phyloP scores from a whole-genome alignment of 2,888 invertebrate species.

The Halictus ligatus region DNA sequence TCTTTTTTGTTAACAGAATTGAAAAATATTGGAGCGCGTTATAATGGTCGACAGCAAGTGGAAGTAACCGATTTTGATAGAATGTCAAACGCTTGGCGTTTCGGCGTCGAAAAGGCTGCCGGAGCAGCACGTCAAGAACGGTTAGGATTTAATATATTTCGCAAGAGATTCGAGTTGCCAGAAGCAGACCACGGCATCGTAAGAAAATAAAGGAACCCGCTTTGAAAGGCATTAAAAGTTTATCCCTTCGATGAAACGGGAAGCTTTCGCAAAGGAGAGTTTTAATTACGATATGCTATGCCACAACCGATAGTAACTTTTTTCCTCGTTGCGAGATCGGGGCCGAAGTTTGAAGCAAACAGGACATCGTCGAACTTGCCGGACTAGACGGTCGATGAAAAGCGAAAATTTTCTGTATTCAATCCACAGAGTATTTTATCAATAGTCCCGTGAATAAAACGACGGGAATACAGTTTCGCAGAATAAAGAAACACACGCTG shows the following conservation, averaged over 20 bases:
- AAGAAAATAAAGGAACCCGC: background rate
- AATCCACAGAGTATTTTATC: background rate
- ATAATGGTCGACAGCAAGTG: background rate
- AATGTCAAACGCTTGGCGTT: background rate
- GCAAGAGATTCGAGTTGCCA: background rate
- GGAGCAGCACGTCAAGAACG: background rate
- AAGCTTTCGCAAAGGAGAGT: background rate
- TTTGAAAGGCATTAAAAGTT: background rate
- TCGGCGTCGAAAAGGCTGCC: background rate
- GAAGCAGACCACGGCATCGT: background rate
- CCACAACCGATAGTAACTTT: background rate
- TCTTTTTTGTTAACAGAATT: background rate
- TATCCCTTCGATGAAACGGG: background rate
- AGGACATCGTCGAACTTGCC: background rate
- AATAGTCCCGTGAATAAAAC: background rate
- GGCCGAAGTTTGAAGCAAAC: too few relatives aligned
- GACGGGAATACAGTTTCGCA: background rate
- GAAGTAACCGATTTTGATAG: background rate
- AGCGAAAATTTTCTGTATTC: too few relatives aligned
- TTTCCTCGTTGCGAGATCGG: background rate
- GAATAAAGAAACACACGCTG: background rate
- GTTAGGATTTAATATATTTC: background rate
- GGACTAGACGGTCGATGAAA: background rate
- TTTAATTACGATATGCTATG: background rate
- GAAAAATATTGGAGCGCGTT: background rate